A percentile compares a stretch with the other conserved stretches of the same genome.
phyloP scores from a whole-genome alignment of 2,888 invertebrate species.

The Leucoptera coffeella region DNA sequence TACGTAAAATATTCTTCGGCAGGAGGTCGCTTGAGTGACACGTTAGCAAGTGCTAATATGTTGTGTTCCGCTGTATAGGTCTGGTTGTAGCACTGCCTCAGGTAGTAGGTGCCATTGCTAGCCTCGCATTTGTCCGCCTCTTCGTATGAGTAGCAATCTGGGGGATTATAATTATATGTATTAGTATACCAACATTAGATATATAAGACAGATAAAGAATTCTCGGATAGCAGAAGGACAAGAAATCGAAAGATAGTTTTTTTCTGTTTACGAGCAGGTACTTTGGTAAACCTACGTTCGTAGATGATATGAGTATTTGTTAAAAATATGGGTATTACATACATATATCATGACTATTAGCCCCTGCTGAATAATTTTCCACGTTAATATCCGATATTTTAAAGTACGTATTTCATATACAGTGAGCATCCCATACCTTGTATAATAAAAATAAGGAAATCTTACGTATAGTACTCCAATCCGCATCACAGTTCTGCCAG shows the following conservation, averaged over 20 bases:
- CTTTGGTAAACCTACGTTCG: no score
- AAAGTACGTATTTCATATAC: no score
- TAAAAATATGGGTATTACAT: no score
- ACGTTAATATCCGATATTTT: no score
- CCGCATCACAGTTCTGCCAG: slow-evolving; percentile 65
- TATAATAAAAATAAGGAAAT: neutral
- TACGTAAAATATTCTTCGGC: slow-evolving; percentile 71
- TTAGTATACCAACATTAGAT: neutral
- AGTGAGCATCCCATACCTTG: no score
- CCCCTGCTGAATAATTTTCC: no score
- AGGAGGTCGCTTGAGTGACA: slow-evolving; percentile 56
- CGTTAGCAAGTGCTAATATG: slow-evolving; percentile 47
- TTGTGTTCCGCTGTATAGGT: slow-evolving; percentile 48
- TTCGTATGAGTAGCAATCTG: slow-evolving; percentile 65
- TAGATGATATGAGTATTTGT: no score
- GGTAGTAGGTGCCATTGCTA: slow-evolving; percentile 59
- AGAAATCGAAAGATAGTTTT: no score
- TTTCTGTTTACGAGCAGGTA: no score
- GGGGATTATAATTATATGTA: no score
- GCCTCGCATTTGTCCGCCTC: slow-evolving; percentile 56
- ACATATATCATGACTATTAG: no score
- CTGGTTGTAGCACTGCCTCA: slow-evolving; percentile 56
- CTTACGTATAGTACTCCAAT: slow-evolving; percentile 64
- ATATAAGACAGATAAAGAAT: neutral
- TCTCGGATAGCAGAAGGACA: no score